Conservation (phyloP, 2,888 invertebrate genomes). For the Volucella inflata region DNA sequence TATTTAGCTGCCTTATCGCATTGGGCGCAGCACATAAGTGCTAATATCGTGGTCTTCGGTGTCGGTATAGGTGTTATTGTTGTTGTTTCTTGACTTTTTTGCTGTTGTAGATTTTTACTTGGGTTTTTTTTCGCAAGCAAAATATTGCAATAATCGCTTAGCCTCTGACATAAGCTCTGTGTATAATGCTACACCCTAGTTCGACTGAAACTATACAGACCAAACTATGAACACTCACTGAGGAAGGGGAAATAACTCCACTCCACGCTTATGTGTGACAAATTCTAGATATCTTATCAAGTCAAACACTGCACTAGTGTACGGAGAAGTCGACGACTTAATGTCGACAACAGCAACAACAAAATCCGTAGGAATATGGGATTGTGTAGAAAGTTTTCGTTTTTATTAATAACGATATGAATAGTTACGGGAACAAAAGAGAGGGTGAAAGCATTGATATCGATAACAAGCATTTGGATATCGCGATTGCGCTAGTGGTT, state of each 20-base stretch:
- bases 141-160: conserved; percentile 38
- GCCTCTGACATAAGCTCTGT: conserved; percentile 20
- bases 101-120: neutral
- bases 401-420: conserved; percentile 41
- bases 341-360: neutral
- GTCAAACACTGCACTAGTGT: conserved; percentile 9
- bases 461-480: conserved; percentile 44
- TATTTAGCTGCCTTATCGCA: conserved; percentile 57
- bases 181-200: conserved; percentile 42
- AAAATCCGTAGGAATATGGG: neutral
- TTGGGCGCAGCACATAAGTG: conserved; percentile 46
- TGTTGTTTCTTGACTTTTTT: conserved; percentile 31
- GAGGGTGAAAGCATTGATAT: conserved; percentile 19
- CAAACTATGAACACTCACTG: conserved; percentile 35
- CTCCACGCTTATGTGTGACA: neutral
- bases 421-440: conserved; percentile 15
- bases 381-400: conserved; percentile 10
- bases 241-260: conserved; percentile 17
- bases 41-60: conserved; percentile 1
- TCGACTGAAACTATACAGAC: conserved; percentile 23
- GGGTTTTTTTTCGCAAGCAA: conserved; percentile 24
- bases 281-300: conserved; percentile 53
- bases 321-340: conserved; percentile 11
- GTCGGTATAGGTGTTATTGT: conserved; percentile 33
- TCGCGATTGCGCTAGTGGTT: conserved; percentile 22